Base-by-base conservation (phyloP, 2,888 invertebrate genomes). In the Chrysomela aeneicollis region DNA sequence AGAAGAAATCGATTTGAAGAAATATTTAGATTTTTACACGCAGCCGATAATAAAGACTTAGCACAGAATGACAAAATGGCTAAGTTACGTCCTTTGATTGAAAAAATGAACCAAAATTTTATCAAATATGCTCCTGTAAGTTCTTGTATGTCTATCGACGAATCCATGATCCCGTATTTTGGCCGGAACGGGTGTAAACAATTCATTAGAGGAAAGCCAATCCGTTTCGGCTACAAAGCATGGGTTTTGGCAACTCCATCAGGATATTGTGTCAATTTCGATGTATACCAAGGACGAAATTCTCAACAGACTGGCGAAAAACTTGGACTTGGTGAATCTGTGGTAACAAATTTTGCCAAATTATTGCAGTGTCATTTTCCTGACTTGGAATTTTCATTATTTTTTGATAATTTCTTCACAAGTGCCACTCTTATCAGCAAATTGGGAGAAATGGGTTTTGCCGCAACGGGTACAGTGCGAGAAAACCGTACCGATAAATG, bases 401-500 rank as follows among this genome's bases (percentile, higher is more conserved):
- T 5, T 4, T 59, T 59, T 19, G 59, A 32, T 18, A 53, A 53
- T 53, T 53, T 32, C 32, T 17, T 59, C 21, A 51, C 50, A 18
- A 32, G 35, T 59, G 59, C 50, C 19, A 10, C 18, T 18, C 50
- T 59, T 19, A 9, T 59, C 10, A 51, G 35, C n/a, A 49, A 50
- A 32, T 12, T 59, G 4, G 30, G 22, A 0, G n/a, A 51, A 35
- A 59, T 35, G 32, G 50, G 50, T 35, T 51, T 51, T 51, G 51
- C 19, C 15, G 59, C 21, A 10, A 63, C 63, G 3, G 21, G 63
- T 26, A 59, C 53, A 0, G 21, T 60, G 32, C 22, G 55, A n/a
- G 60, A 59, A 26, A 54, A 64, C 10, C 30, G 55, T 10, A 60
- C 54, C 0, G 18, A 54, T 42, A 55, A 62, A 49, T 55, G 32